A percentile compares a stretch with the other conserved stretches of the same genome.
phyloP scores from a whole-genome alignment of 2,797 vertebrate genomes.

The Sebastes vulpes region DNA sequence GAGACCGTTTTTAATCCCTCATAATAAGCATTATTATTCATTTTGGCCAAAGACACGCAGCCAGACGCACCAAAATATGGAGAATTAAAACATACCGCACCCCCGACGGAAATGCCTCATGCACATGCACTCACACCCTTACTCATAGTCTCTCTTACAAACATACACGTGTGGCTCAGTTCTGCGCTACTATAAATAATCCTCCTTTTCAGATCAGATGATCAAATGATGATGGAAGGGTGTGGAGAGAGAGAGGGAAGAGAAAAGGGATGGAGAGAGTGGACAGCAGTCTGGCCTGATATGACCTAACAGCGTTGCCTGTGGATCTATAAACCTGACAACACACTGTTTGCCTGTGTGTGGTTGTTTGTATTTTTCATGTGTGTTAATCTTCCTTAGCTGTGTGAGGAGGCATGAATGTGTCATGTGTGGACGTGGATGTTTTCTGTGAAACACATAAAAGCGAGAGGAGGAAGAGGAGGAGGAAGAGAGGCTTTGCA shows the following conservation, averaged over 20 bases:
- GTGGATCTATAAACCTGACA: constrained; percentile 24
- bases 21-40: constrained; percentile 33
- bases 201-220: constrained; percentile 24
- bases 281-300: constrained; percentile 32
- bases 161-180: neutral
- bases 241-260: neutral
- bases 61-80: neutral
- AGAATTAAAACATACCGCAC: constrained; percentile 18
- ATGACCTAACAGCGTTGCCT: constrained; percentile 10
- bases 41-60: constrained; percentile 11
- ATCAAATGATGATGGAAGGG: constrained; percentile 43
- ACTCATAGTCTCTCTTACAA: neutral
- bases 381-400: constrained; percentile 13
- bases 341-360: neutral
- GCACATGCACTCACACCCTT: neutral
- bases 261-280: neutral
- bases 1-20: constrained; percentile 19
- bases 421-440: constrained; percentile 31
- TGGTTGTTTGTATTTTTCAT: constrained; percentile 16
- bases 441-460: constrained; percentile 23
- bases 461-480: neutral
- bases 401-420: constrained; percentile 23
- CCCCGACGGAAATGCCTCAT: neutral
- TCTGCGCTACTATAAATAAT: constrained; percentile 23
- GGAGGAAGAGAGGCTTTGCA: constrained; percentile 29